Conservation (phyloP, 2,113 vertebrate species). For the Progne subis region DNA sequence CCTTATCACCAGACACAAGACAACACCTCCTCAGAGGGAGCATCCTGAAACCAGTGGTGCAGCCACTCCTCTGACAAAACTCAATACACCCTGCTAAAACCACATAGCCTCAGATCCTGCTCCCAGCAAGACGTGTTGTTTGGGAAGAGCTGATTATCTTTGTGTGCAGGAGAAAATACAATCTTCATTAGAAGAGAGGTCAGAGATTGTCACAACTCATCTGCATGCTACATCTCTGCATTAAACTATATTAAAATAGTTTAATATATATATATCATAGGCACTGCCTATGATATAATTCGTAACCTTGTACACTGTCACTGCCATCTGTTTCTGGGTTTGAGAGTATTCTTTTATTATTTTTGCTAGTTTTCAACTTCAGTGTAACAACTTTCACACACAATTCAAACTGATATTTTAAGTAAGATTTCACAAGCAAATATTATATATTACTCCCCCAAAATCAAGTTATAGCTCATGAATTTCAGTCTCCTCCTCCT, state of each 20-base stretch:
- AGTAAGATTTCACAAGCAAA: background rate
- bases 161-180: background rate
- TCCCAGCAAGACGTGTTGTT: background rate
- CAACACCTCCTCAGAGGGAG: background rate
- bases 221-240: background rate
- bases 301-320: background rate
- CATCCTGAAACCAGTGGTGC: background rate
- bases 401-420: background rate
- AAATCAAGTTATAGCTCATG: background rate
- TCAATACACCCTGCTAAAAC: background rate
- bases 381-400: background rate
- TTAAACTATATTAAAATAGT: background rate
- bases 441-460: background rate
- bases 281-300: background rate
- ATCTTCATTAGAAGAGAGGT: background rate
- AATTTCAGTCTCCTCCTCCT: background rate
- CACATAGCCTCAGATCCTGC: background rate
- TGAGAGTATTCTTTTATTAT: background rate
- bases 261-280: no score
- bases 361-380: background rate
- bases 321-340: background rate
- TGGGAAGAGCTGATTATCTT: background rate
- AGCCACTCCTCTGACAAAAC: background rate
- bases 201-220: background rate
- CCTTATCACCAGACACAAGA: no score